These are phyloP conservation scores for Diachasma alloeum DNA, from an alignment of 1,140 invertebrate species.

Conservation along the genomic window DNA sequence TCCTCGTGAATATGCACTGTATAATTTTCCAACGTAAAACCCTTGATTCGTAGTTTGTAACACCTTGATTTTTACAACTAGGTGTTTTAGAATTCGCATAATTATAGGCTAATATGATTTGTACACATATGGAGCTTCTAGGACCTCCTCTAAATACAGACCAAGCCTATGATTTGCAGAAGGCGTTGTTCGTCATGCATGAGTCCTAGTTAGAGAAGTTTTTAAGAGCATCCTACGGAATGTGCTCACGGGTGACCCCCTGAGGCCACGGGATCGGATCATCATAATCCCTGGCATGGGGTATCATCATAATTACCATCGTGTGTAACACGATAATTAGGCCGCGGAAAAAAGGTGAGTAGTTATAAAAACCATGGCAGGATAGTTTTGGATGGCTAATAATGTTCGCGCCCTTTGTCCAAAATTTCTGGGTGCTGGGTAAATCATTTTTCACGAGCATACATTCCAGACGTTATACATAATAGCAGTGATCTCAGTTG, in stretches of 20 bases:
- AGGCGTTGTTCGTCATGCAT: constrained; percentile 3
- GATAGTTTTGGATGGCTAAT: constrained; percentile 11
- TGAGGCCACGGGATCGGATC: constrained; percentile 16
- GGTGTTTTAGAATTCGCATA: constrained; percentile 2
- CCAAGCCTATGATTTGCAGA: neutral
- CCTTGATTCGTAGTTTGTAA: neutral
- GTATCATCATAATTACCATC: constrained; percentile 18
- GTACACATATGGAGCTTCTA: constrained; percentile 10
- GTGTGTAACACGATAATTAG: constrained; percentile 27
- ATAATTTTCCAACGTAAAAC: neutral
- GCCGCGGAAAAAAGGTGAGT: neutral
- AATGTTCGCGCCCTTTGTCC: constrained; percentile 8
- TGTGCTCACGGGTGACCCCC: neutral
- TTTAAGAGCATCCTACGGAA: neutral
- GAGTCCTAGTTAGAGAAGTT: neutral
- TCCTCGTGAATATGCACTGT: neutral
- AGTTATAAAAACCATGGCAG: neutral
- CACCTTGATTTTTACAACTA: neutral
- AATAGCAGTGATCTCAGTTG: constrained; percentile 14
- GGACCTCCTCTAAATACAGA: neutral
- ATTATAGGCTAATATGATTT: constrained; percentile 11
- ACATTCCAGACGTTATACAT: neutral
- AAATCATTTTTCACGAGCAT: constrained; percentile 28
- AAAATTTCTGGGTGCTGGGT: constrained; percentile 3
- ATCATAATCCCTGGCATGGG: constrained; percentile 11